phyloP scores from a whole-genome alignment of 64 coral and sea anemone species.

The Anthopleura sola region DNA sequence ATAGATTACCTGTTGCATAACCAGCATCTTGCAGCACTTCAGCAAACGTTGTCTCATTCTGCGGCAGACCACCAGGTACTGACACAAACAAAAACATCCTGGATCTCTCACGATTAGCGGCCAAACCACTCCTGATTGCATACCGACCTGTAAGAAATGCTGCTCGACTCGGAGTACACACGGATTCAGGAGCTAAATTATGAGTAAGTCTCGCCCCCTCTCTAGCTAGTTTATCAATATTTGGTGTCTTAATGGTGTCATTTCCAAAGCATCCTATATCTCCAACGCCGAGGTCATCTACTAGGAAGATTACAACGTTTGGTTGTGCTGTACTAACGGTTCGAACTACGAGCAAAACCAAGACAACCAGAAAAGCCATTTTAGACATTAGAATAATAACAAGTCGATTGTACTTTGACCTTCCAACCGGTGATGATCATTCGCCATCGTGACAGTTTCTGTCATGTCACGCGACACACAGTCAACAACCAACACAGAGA shows the following conservation, averaged over 20 bases:
- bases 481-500: no score
- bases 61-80: slow-evolving; percentile 40
- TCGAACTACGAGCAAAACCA: not conserved
- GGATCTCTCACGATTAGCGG: not conserved
- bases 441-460: not conserved
- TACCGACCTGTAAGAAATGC: slow-evolving; percentile 54
- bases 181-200: slow-evolving; percentile 42
- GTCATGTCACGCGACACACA: not conserved
- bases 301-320: slow-evolving; percentile 48
- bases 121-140: slow-evolving; percentile 36
- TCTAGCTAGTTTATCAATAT: slow-evolving; percentile 45
- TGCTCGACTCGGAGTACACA: slow-evolving; percentile 54
- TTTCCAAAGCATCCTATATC: slow-evolving; percentile 66
- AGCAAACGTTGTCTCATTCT: slow-evolving; percentile 54
- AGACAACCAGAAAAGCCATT: not conserved
- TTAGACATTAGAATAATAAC: not conserved
- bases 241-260: slow-evolving; percentile 67
- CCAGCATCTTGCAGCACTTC: slow-evolving; percentile 37
- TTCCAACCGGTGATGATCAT: no score
- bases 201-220: slow-evolving; percentile 47
- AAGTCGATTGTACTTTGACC: no score
- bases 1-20: slow-evolving; percentile 32
- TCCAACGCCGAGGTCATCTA: slow-evolving; percentile 63
- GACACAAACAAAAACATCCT: slow-evolving; percentile 23
- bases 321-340: not conserved